phyloP scores from a whole-genome alignment of 1,140 invertebrate genomes.

The Zeugodacus cucurbitae region DNA sequence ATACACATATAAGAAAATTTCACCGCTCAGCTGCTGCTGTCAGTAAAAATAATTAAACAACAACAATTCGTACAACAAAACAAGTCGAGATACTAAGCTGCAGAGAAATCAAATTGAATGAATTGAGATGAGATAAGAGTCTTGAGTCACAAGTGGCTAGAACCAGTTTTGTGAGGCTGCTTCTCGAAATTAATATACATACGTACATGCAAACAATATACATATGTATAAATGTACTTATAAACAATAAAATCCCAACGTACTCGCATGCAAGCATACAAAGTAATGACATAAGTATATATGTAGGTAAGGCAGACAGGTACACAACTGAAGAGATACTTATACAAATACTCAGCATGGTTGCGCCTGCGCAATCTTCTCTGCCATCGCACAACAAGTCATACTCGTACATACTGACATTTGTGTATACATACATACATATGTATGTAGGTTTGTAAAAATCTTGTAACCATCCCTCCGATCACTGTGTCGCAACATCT shows the following conservation, averaged over 20 bases:
- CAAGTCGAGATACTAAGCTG: not conserved
- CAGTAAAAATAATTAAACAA: not conserved
- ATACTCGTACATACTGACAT: not conserved
- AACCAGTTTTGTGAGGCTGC: conserved; percentile 6
- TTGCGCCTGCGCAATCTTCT: conserved; percentile 1
- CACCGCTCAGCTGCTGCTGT: conserved; percentile 2
- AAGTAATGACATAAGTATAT: not conserved
- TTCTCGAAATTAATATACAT: not conserved
- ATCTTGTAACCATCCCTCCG: not conserved
- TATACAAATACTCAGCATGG: not conserved
- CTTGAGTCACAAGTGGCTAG: conserved; percentile 36
- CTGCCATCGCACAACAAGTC: not conserved
- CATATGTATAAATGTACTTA: too few species aligned
- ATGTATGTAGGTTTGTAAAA: not conserved
- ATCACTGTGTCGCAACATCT: not conserved
- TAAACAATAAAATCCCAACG: not conserved
- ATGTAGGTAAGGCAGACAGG: not conserved
- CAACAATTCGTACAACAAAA: not conserved
- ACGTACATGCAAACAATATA: too few species aligned
- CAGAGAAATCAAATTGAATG: conserved; percentile 17
- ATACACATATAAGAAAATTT: not conserved
- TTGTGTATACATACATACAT: not conserved
- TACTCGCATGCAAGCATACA: not conserved
- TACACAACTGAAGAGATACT: not conserved
- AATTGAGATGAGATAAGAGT: conserved; percentile 37